These are phyloP conservation scores for Podiceps cristatus DNA, from an alignment of 2,113 vertebrate species.

Conservation along the genomic window DNA sequence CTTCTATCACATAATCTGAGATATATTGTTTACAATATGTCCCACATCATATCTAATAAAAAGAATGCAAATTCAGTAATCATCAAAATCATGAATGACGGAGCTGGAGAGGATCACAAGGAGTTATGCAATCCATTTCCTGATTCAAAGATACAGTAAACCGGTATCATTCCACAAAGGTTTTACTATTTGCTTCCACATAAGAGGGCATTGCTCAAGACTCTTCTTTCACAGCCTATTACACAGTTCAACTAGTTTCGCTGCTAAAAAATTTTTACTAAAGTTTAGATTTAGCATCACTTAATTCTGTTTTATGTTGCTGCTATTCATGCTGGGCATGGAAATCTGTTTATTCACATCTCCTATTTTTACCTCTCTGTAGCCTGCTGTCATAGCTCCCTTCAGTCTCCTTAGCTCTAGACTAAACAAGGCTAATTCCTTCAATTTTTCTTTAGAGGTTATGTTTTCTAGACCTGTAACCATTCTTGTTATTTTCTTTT, in stretches of 20 bases:
- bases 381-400: background rate
- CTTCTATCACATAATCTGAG: background rate
- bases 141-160: background rate
- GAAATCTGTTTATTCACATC: background rate
- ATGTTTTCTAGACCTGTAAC: conserved; percentile 5
- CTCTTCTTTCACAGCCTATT: background rate
- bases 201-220: background rate
- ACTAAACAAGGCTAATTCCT: conserved; percentile 42
- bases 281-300: background rate
- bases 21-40: background rate
- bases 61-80: background rate
- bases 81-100: background rate
- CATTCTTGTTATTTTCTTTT: conserved; percentile 2
- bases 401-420: background rate
- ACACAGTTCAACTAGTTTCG: background rate
- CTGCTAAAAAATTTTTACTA: background rate
- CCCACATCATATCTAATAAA: background rate
- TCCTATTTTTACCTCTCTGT: background rate
- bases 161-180: background rate
- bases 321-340: background rate
- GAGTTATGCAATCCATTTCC: background rate
- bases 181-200: background rate
- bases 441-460: conserved; percentile 17
- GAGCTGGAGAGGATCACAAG: background rate
- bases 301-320: background rate